These are phyloP conservation scores for Alcedo atthis DNA, from an alignment of 2,797 vertebrate genomes.

Conservation along the genomic window DNA sequence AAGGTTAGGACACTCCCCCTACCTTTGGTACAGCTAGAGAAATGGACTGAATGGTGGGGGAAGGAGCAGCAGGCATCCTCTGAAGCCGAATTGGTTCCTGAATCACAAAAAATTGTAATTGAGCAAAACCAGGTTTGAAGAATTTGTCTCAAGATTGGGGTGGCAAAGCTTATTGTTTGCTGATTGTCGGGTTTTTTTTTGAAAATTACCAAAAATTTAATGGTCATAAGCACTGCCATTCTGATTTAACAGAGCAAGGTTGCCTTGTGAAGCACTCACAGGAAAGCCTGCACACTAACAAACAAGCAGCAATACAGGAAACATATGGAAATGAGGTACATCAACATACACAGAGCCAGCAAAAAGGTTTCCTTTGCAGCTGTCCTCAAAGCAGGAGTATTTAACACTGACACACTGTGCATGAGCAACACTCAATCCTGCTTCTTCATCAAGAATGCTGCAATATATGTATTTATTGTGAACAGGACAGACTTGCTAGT, in stretches of 20 bases:
- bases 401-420: conserved; percentile 19
- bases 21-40: conserved; percentile 84
- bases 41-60: conserved; percentile 78
- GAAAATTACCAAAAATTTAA: not conserved
- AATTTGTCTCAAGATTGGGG: conserved; percentile 44
- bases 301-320: conserved; percentile 9
- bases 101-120: conserved; percentile 70
- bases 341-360: conserved; percentile 4
- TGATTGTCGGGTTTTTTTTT: not conserved
- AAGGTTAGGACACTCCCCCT: conserved; percentile 66
- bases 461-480: not conserved
- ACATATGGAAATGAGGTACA: conserved; percentile 30
- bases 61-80: conserved; percentile 74
- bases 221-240: not conserved
- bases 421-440: not conserved
- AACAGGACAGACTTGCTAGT: not conserved
- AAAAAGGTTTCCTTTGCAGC: conserved; percentile 3
- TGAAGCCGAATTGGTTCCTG: conserved; percentile 79
- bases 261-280: conserved; percentile 41
- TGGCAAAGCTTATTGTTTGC: conserved; percentile 9
- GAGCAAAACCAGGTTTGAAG: conserved; percentile 57
- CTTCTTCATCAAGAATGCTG: not conserved
- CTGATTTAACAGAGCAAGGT: conserved; percentile 1
- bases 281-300: conserved; percentile 69
- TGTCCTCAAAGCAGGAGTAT: conserved; percentile 1